Evolutionary conservation across 2,888 invertebrate species (phyloP).

Genomic region (Tipula helvola): DNA sequence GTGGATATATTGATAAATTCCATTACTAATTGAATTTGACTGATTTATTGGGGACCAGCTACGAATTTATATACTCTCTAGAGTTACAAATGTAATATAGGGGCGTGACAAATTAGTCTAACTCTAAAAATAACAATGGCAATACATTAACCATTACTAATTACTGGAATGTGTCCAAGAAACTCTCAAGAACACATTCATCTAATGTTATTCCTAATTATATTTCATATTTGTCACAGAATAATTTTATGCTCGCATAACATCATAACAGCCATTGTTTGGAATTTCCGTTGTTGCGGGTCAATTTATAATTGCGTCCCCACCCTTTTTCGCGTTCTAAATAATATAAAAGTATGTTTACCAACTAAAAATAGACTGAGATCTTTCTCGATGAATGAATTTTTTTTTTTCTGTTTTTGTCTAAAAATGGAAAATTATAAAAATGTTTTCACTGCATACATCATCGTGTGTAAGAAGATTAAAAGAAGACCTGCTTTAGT

Average conservation of each 20-base stretch:
- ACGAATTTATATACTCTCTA: background rate
- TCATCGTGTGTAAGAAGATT: background rate
- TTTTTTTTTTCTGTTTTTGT: background rate
- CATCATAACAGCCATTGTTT: background rate
- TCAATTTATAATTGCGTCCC: background rate
- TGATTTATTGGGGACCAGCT: background rate
- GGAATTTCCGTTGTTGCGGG: background rate
- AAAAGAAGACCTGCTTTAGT: background rate
- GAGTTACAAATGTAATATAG: background rate
- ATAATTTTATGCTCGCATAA: background rate
- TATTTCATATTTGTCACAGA: background rate
- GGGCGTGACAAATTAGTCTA: background rate
- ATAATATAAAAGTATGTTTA: background rate
- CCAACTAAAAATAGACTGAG: background rate
- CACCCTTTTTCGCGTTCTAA: background rate
- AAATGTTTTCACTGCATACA: background rate
- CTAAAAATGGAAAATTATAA: background rate
- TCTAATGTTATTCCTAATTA: background rate
- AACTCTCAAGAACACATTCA: background rate
- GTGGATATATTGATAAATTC: background rate
- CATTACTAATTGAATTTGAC: background rate
- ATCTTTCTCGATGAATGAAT: background rate
- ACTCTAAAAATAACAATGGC: background rate
- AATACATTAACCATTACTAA: background rate
- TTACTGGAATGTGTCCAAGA: background rate